Evolutionary conservation across 2,888 invertebrate genomes (phyloP), one percentile per base, ranked within the genome.

Genomic region (Acrocyrtus sp.): DNA sequence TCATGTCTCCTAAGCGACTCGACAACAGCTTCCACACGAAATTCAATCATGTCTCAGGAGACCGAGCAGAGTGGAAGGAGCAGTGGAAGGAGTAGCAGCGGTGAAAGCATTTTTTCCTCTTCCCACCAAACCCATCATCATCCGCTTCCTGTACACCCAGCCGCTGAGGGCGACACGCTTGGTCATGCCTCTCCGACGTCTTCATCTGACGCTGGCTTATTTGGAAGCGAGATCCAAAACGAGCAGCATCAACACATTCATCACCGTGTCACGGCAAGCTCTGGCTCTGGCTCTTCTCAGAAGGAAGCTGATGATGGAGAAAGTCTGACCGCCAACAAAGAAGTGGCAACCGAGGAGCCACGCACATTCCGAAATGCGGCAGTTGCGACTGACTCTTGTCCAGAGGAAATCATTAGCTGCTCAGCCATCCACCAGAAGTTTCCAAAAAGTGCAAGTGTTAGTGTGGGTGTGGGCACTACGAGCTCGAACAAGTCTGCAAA

Each of bases 1-100:
- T 79, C 79, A 22, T 77, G 73, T 74, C 77, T 81, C 45, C 66
- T 78, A 45, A 77, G 75, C 56, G 78, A 78, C 62, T 74, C 69
- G 34, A 66, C 74, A 45, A 62, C 74, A 68, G 68, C 76, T 61
- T 77, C 79, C 17, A 70, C 74, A 41, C 70, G 77, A 76, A 78
- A 78, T 70, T 79, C 78, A 74, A 78, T 79, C 79, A 78, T 78
- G 73, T 79, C 80, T 67, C 78, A 79, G 17, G 78, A 78, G 74
- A 74, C 67, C 48, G 73, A 53, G n/a, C 45, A 21, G 21, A 54
- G 60, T 29, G 22, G 70, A 21, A 62, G 67, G 34, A 47, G 74
- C 34, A 45, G 76, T 57, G 57, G 66, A 29, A 72, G 61, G 21
- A 72, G 67, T 47, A 57, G 48, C 43, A 69, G 69, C 39, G 63